Evolutionary conservation across 2,113 vertebrate species (phyloP), one percentile per base, ranked within the genome.

Genomic region (Ramphastos sulfuratus): DNA sequence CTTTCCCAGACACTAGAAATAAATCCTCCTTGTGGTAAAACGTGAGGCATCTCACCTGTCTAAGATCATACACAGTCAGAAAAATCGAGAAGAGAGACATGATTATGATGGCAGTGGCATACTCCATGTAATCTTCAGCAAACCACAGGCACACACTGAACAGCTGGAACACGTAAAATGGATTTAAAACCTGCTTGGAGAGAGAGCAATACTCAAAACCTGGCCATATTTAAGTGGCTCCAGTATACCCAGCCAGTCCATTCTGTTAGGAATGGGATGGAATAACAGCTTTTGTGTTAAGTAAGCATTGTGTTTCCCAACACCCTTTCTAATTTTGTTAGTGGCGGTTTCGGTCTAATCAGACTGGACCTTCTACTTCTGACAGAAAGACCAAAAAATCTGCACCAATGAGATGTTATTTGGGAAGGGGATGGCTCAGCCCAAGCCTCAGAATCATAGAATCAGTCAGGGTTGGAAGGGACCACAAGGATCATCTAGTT

Each of bases 121-220:
- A 98, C 54, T 98, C 98, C 59, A 93, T 96, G 75, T 98, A 98
- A 52, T 97, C 97, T 84, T 98, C 98, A 63, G 97, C 97, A 94
- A 98, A 97, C 98, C 98, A 98, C 78, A 98, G 78, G 67, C 97
- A 98, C 82, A 98, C 97, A 50, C 98, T 98, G 93, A 98, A 98
- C 82, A 98, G 93, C 70, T 98, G 98, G 96, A 98, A 98, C 79
- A 98, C 21, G 90, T 98, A 98, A 93, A 98, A 98, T 12, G 98
- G 98, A 95, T 98, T 98, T 88, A 98, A 95, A 79, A 98, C 98
- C 98, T 98, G 94, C 94, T 90, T 71, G 90, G 71, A 95, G 48
- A 95, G 31, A 94, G 4, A 95, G 60, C 20, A 92, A 37, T 17
- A 82, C 23, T 90, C 28, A 90, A 72, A 63, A 73, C 9, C 44